phyloP scores from a whole-genome alignment of 2,888 invertebrate genomes.

The Mechanitis messenoides region DNA sequence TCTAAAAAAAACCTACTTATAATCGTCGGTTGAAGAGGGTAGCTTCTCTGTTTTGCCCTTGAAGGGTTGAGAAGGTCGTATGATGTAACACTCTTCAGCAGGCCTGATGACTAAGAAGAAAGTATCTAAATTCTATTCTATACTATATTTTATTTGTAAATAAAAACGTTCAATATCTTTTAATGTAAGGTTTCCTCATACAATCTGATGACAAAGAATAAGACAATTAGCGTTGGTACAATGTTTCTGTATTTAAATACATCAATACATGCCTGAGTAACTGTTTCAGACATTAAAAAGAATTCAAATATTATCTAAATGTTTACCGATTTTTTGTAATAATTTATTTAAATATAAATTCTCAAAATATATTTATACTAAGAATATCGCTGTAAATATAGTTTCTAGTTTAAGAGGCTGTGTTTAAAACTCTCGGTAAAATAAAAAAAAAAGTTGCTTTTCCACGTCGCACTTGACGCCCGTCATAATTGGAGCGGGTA shows the following conservation, averaged over 20 bases:
- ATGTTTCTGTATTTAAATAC: too few relatives aligned
- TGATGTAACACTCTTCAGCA: background rate
- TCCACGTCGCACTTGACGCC: conserved; percentile 6
- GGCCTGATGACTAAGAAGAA: background rate
- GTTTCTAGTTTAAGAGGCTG: conserved; percentile 2
- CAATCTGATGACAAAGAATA: too few relatives aligned
- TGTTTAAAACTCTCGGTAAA: conserved; percentile 1
- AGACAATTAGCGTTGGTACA: too few relatives aligned
- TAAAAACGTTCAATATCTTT: background rate
- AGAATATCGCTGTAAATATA: background rate
- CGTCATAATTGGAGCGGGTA: conserved; percentile 34
- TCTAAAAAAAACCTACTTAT: background rate
- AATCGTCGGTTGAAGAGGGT: background rate
- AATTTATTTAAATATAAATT: background rate
- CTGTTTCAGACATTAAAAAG: too few relatives aligned
- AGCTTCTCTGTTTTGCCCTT: background rate
- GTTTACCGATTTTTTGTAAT: too few relatives aligned
- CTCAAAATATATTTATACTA: background rate
- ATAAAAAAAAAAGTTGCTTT: conserved; percentile 9
- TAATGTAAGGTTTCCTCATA: too few relatives aligned
- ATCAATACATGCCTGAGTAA: too few relatives aligned
- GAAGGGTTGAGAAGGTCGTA: background rate
- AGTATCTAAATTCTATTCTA: background rate
- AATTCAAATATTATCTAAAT: too few relatives aligned
- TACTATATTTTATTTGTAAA: background rate